Percentiles rank a stretch among this genome's conserved stretches.
Conservation (phyloP, 1,140 invertebrate genomes). For the Pteromalus puparum region DNA sequence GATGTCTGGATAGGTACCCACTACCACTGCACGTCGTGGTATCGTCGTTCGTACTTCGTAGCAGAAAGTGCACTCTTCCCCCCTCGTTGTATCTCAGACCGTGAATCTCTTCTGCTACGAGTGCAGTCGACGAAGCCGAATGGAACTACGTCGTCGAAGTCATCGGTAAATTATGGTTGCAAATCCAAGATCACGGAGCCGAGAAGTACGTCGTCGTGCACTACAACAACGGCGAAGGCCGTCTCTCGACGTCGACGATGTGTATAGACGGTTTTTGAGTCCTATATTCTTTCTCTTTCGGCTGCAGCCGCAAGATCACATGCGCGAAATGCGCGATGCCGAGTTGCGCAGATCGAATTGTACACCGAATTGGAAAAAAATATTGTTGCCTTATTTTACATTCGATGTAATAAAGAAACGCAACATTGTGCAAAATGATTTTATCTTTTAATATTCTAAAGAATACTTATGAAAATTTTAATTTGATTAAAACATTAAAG, state of each 20-base stretch:
- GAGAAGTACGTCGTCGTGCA: not conserved
- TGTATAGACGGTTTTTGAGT: too few species aligned
- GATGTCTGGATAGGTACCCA: not conserved
- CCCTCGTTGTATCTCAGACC: not conserved
- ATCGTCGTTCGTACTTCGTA: not conserved
- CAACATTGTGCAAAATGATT: too few species aligned
- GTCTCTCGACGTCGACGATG: not conserved
- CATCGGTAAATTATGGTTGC: too few species aligned
- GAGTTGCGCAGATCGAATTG: not conserved
- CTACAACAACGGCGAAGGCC: not conserved
- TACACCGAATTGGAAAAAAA: too few species aligned
- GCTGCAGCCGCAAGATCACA: too few species aligned
- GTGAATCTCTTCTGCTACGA: not conserved
- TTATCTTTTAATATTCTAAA: not conserved
- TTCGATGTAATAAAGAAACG: not conserved
- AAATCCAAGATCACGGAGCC: too few species aligned
- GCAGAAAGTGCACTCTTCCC: not conserved
- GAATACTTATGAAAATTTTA: too few species aligned
- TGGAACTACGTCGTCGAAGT: too few species aligned
- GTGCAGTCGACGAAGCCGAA: too few species aligned
- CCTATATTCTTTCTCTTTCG: too few species aligned
- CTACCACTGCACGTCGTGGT: not conserved
- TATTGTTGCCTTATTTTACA: too few species aligned
- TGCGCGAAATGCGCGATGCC: not conserved
- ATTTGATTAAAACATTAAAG: too few species aligned